These are phyloP conservation scores for Dermatemys mawii DNA, from an alignment of 2,113 vertebrate genomes.

Conservation along the genomic window DNA sequence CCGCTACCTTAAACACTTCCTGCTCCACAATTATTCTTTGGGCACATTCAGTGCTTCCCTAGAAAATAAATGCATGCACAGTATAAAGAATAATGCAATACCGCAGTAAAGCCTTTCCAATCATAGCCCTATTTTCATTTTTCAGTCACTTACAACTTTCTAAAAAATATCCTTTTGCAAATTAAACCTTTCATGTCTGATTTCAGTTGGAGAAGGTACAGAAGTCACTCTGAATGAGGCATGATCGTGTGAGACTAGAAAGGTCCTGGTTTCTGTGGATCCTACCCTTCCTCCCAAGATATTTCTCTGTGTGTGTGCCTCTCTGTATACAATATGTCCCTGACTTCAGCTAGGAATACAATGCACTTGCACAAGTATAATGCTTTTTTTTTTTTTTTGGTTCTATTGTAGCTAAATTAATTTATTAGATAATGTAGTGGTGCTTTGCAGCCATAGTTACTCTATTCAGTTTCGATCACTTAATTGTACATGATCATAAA, in stretches of 20 bases:
- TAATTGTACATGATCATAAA: not conserved
- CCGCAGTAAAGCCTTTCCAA: not conserved
- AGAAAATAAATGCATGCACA: not conserved
- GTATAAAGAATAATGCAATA: not conserved
- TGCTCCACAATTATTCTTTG: not conserved
- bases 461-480: not conserved
- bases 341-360: not conserved
- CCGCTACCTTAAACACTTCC: not conserved
- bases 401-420: not conserved
- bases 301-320: too few relatives aligned
- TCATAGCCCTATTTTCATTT: not conserved
- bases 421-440: not conserved
- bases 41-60: not conserved
- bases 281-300: too few relatives aligned
- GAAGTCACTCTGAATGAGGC: not conserved
- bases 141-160: not conserved
- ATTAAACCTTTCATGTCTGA: not conserved
- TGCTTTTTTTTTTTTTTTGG: not conserved
- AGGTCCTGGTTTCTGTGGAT: too few relatives aligned
- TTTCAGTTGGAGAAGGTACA: not conserved
- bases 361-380: rapidly evolving
- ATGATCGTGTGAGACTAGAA: not conserved
- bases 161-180: not conserved
- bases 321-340: too few relatives aligned
- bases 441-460: not conserved